A percentile compares a stretch with the other conserved stretches of the same genome.
phyloP scores from a whole-genome alignment of 2,797 vertebrate genomes.

The Etheostoma perlongum region DNA sequence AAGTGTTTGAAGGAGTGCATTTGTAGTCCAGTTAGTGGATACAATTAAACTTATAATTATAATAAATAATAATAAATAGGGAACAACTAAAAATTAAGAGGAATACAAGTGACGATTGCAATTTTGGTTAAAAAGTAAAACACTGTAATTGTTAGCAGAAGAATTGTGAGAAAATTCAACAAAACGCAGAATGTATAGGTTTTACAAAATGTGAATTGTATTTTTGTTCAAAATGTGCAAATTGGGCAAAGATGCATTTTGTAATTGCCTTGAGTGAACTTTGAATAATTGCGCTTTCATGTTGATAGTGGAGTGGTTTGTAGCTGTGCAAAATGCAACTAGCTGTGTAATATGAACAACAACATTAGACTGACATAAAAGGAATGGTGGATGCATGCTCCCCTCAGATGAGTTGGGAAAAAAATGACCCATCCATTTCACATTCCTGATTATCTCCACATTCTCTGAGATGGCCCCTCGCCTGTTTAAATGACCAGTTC shows the following conservation, averaged over 20 bases:
- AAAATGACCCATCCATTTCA: conserved; percentile 5
- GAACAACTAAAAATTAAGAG: no score
- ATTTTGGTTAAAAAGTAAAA: no score
- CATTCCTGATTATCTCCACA: conserved; percentile 56
- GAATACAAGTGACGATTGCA: no score
- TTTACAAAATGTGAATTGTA: background rate
- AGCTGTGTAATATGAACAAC: background rate
- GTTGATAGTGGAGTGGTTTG: background rate
- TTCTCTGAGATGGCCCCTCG: conserved; percentile 2
- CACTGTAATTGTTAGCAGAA: background rate
- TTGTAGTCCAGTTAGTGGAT: no score
- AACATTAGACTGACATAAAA: no score
- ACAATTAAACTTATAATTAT: no score
- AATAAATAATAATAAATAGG: no score
- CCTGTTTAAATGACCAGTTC: conserved; percentile 22
- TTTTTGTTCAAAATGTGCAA: background rate
- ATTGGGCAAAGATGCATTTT: background rate
- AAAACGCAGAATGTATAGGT: background rate
- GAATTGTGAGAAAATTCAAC: background rate
- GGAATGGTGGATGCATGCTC: no score
- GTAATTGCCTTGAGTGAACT: background rate
- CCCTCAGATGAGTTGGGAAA: background rate
- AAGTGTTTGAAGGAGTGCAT: no score
- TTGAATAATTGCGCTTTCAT: background rate
- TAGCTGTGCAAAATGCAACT: background rate